Conservation (phyloP, 1,140 invertebrate genomes). For the Chrysomallon squamiferum region DNA sequence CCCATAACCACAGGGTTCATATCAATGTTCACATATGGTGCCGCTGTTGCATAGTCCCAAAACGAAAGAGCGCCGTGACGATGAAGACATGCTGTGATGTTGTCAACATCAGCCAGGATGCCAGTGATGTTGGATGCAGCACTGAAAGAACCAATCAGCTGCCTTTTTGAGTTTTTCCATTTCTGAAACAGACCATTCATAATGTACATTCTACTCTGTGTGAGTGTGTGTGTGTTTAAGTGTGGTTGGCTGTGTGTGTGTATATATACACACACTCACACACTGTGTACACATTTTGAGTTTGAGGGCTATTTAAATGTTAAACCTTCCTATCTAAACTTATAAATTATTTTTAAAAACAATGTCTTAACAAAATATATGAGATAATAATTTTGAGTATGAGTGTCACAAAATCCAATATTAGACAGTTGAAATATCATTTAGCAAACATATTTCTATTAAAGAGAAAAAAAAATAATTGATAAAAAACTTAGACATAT, state of each 20-base stretch:
- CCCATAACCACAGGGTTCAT: conserved; percentile 82
- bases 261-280: neutral
- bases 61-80: conserved; percentile 83
- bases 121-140: conserved; percentile 90
- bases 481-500: too few relatives aligned
- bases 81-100: conserved; percentile 81
- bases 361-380: too few relatives aligned
- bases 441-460: too few relatives aligned
- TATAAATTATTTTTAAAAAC: too few relatives aligned
- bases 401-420: too few relatives aligned
- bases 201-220: neutral
- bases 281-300: neutral
- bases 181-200: conserved; percentile 17
- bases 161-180: conserved; percentile 42
- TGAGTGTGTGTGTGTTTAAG: neutral
- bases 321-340: too few relatives aligned
- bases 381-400: too few relatives aligned
- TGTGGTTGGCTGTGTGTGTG: neutral
- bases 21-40: conserved; percentile 80
- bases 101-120: conserved; percentile 82
- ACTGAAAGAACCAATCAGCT: conserved; percentile 85
- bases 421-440: too few relatives aligned
- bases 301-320: too few relatives aligned
- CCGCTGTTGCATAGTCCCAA: conserved; percentile 88
- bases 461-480: too few relatives aligned